Conservation (phyloP, 2,888 invertebrate species). For the Agonopterix arenella region DNA sequence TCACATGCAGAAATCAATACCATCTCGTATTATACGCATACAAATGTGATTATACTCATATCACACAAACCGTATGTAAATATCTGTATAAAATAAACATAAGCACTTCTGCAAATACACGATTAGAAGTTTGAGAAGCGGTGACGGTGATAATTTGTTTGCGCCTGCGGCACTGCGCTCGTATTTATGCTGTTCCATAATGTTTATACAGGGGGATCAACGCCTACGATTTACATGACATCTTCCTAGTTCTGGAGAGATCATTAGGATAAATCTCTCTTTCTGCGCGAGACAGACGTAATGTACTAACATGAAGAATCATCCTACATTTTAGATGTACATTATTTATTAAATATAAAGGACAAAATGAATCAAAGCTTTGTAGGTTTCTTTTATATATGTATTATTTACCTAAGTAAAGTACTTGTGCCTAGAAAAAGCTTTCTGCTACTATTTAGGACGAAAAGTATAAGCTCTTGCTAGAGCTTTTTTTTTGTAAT, state of each 20-base stretch:
- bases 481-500: too few relatives aligned
- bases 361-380: background rate
- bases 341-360: too few relatives aligned
- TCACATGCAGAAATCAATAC: background rate
- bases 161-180: constrained; percentile 26
- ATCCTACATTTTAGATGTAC: too few relatives aligned
- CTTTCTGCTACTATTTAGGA: too few relatives aligned
- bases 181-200: constrained; percentile 46
- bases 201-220: constrained; percentile 55
- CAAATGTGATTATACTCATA: background rate
- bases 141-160: constrained; percentile 55
- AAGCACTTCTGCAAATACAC: constrained; percentile 20
- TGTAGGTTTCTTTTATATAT: background rate
- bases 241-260: constrained; percentile 28
- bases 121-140: constrained; percentile 42
- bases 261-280: constrained; percentile 28
- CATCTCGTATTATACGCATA: background rate
- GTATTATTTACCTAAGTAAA: background rate
- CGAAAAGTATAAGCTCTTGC: too few relatives aligned
- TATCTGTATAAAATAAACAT: background rate
- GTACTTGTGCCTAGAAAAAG: background rate
- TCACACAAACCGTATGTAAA: background rate
- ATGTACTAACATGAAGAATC: too few relatives aligned
- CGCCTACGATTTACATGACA: constrained; percentile 37
- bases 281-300: background rate